Base-by-base conservation (phyloP, 2,888 invertebrate genomes). In the Tolmerus cingulatus region DNA sequence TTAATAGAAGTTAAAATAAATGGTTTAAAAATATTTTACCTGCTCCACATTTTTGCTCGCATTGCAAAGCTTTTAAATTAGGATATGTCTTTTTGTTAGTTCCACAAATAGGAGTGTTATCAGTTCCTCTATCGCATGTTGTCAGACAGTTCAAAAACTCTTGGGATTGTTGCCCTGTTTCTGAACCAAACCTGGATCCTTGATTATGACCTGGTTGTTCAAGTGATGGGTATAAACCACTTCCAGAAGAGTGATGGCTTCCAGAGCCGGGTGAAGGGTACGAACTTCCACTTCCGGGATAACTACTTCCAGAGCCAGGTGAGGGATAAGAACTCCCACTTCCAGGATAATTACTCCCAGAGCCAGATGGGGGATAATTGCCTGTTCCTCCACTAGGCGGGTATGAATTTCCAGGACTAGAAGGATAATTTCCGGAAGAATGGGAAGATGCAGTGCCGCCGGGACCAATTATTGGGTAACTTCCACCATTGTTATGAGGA, bases 1-100 rank as follows among this genome's bases (percentile, higher is more conserved):
- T 27, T 74, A 74, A 3, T 74, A 12, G 5, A 34, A 2, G 23
- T 23, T 9, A 3, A 30, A n/a, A 30, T 30, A 43, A 19, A 40
- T 40, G 8, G 40, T 78, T 43, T n/a, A 14, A n/a, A 2, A n/a
- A 23, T 4, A 27, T 27, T 14, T 85, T 66, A 85, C 85, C 85
- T 74, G 85, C 85, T 46, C 85, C 85, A 85, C 85, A 85, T 14
- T n/a, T 43, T 9, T 85, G 40, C 5, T 74, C 85, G 16, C 85
- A 85, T 74, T 74, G 43, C 43, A 85, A 12, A 5, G 43, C 74
- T 4, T 30, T 74, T 46, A 85, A 30, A 30, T 46, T 85, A 27
- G 74, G 74, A 74, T 85, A 85, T 5, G 85, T 85, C 9, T 55
- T 27, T 16, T 43, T 19, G 43, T 85, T 74, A 16, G 16, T 85